Base-by-base conservation (phyloP, 2,888 invertebrate species). In the Therioaphis trifolii region DNA sequence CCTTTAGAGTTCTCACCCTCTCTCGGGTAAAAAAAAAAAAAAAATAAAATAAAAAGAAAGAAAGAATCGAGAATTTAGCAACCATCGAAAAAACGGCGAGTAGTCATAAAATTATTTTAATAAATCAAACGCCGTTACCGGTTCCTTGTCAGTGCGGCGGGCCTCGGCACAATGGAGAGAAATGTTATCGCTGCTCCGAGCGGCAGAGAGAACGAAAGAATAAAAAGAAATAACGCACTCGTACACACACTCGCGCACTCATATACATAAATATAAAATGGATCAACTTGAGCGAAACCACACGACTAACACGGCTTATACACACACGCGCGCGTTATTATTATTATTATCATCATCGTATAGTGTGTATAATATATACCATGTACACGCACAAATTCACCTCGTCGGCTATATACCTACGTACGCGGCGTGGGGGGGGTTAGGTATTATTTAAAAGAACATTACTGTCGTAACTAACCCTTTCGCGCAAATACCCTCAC, bases 111-210 rank as follows among this genome's bases (percentile, higher is more conserved):
- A 82, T 82, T 74, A 82, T 72, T 82, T 82, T 82, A 82, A 82
- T 82, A 82, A 82, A 82, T 82, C 82, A 82, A 82, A 82, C 82
- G 82, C 63, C 72, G 82, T 82, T 82, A 82, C 82, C 82, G 82
- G 82, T 82, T 82, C 61, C 63, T 82, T 82, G 82, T 82, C 72
- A 61, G 71, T 72, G 55, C 52, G 35, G 40, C 52, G 40, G 52
- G 49, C n/a, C 29, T 40, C 24, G 40, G 21, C 29, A 82, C 82
- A 82, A 82, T 82, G 63, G 74, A 63, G 46, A 35, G 82, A 63
- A 82, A 74, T 66, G 74, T 74, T 82, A 74, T 74, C 74, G 82
- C 74, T 18, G 68, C 43, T 40, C 68, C 68, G 68, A 29, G 58
- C 58, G 71, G 72, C 61, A 27, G 74, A 82, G 49, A 74, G 74